Percentiles rank a stretch among this genome's conserved stretches.
Conservation (phyloP, 2,113 vertebrate genomes). For the Ctenodactylus gundi region DNA sequence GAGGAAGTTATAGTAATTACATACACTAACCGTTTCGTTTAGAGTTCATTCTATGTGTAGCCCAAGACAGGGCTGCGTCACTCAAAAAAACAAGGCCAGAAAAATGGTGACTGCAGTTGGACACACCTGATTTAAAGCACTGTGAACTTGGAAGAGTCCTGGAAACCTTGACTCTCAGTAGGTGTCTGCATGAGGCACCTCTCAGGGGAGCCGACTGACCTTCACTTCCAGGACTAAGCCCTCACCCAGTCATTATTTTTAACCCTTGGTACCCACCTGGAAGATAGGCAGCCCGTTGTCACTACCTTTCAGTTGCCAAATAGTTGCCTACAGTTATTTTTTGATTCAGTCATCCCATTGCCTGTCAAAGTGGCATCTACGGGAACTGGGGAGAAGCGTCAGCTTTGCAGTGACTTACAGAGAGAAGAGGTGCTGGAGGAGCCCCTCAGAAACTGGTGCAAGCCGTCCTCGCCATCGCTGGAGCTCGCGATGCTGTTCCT, state of each 20-base stretch:
- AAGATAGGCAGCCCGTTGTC: too few relatives aligned
- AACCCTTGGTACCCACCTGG: neutral
- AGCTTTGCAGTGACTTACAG: constrained; percentile 86
- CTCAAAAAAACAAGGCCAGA: too few relatives aligned
- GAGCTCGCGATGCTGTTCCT: constrained; percentile 97
- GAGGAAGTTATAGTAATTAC: too few relatives aligned
- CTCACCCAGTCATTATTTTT: neutral
- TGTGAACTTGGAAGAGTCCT: neutral
- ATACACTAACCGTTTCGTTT: too few relatives aligned
- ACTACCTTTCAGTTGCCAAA: neutral
- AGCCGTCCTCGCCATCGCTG: constrained; percentile 95
- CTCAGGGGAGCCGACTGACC: neutral
- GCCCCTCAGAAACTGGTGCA: constrained; percentile 94
- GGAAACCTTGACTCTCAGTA: neutral
- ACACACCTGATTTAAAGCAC: neutral
- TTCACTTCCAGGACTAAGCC: neutral
- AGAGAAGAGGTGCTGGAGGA: constrained; percentile 91
- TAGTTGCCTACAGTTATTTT: neutral
- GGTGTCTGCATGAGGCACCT: neutral
- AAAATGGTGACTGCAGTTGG: too few relatives aligned
- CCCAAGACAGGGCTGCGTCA: too few relatives aligned
- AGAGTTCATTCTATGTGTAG: too few relatives aligned
- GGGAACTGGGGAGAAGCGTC: neutral
- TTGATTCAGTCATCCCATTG: neutral
- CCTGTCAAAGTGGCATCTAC: neutral